These are phyloP conservation scores for Neofelis nebulosa DNA, from an alignment of 2,113 vertebrate genomes.

Conservation along the genomic window DNA sequence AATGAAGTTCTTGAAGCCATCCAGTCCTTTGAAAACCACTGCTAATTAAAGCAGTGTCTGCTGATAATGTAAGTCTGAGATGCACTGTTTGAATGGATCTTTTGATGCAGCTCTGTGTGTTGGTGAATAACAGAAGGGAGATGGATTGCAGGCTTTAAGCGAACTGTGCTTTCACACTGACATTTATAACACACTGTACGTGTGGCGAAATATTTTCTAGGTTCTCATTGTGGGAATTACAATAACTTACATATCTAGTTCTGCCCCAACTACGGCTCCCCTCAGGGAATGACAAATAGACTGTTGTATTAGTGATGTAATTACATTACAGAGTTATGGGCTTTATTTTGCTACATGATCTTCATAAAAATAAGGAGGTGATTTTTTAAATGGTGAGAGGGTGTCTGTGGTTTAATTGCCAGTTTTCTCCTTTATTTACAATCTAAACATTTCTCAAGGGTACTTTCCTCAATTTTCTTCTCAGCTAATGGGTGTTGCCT, in stretches of 20 bases:
- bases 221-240: conserved; percentile 33
- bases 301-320: conserved; percentile 14
- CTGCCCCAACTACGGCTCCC: not conserved
- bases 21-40: conserved; percentile 67
- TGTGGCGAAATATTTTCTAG: conserved; percentile 39
- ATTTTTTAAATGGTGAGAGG: conserved; percentile 9
- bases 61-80: conserved; percentile 65
- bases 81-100: conserved; percentile 54
- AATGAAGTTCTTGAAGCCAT: conserved; percentile 55
- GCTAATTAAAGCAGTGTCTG: conserved; percentile 59
- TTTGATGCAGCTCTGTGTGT: conserved; percentile 64
- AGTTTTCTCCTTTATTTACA: conserved; percentile 30
- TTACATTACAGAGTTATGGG: conserved; percentile 1
- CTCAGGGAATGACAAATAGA: conserved; percentile 49
- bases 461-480: not conserved
- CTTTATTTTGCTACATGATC: conserved; percentile 47
- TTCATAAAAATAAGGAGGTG: conserved; percentile 57
- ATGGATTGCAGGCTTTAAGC: not conserved
- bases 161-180: conserved; percentile 37
- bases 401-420: conserved; percentile 48
- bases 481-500: not conserved
- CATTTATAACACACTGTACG: conserved; percentile 56
- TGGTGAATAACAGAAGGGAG: conserved; percentile 39
- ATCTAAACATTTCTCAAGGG: not conserved
- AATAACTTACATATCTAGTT: conserved; percentile 46